Base-by-base conservation (phyloP, 2,113 vertebrate genomes). In the Clarias gariepinus region DNA sequence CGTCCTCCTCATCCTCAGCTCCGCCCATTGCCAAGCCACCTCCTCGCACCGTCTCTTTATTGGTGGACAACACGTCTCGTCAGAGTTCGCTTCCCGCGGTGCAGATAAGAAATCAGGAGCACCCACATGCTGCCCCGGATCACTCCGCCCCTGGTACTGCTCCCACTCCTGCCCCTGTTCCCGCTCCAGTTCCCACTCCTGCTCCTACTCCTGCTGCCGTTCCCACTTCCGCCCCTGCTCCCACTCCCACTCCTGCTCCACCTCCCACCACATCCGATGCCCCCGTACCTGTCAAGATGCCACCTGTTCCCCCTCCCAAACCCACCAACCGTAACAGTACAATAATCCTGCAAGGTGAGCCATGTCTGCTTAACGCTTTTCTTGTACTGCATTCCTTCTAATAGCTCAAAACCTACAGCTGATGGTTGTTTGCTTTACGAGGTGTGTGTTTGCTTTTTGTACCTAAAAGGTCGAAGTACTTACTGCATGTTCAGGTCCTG, bases 271-370 rank as follows among this genome's bases (percentile, higher is more conserved):
- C 91, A 41, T 91, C 93, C 2, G 84, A 92, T 85, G 87, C 89
- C 90, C 92, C 89, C 41, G 89, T 18, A 87, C 92, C 91, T 63
- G 94, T 95, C 91, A 99, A 97, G 91, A 97, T 97, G 88, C 97
- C 97, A 16, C 98, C 98, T 0, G 0, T 96, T 19, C 98, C 97
- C 69, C 98, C 98, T 61, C 98, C 98, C 85, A 99, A 99, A 91
- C 98, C 98, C 3, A 30, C 91, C 91, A 96, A 97, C 91, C 97
- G 97, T 89, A 97, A 96, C 79, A 99, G 97, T 95, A 98, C 91
- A 92, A 94, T 96, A 0, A 74, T 90, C 25, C 86, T 97, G 3
- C 94, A 96, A 87, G 97, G 98, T 99, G 92, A 97, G 97, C 96
- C 9, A 2, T 76, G 57, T 71, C 30, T 55, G 74, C 64, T 84